Base-by-base conservation (phyloP, 2,113 vertebrate species). In the Tragelaphus scriptus region DNA sequence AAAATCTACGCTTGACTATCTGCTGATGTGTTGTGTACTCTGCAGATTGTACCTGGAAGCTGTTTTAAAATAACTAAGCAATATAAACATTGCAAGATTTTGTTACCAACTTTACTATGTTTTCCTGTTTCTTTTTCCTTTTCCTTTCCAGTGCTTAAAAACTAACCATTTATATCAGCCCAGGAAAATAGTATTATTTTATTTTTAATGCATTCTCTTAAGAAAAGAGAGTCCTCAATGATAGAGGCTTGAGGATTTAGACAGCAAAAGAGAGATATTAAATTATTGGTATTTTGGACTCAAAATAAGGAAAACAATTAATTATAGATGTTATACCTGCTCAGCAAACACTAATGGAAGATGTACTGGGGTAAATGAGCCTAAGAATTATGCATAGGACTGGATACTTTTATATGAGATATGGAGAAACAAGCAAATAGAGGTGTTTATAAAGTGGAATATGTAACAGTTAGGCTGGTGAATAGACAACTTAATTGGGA, bases 401-500 rank as follows among this genome's bases (percentile, higher is more conserved):
- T 75, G 97, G 85, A 87, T 87, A 71, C 4, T 82, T 95, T 82
- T 36, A 40, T 85, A 58, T 68, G 85, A 96, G 84, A 53, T 77
- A 84, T 17, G 77, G 30, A 95, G 91, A 96, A 96, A 82, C 14
- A 94, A 92, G 71, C 40, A 92, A 94, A 92, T 84, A 32, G 4
- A 58, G 26, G 25, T 91, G 44, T 90, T 97, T 92, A 92, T 23
- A 90, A 94, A 96, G 86, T 79, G n/a, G 61, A 94, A 94, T 87
- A 68, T 85, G 21, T 84, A 87, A 85, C 40, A 30, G 47, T 80
- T 80, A 80, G 16, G 26, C 36, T 90, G 19, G 32, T 49, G 85
- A 92, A 68, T 68, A 92, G 80, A 90, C 63, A 95, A 28, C 65
- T 95, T 96, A 95, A 98, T 90, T 96, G 85, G n/a, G 80, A 92